Conservation (phyloP, 2,797 vertebrate genomes). For the Myoxocephalus aenaeus region DNA sequence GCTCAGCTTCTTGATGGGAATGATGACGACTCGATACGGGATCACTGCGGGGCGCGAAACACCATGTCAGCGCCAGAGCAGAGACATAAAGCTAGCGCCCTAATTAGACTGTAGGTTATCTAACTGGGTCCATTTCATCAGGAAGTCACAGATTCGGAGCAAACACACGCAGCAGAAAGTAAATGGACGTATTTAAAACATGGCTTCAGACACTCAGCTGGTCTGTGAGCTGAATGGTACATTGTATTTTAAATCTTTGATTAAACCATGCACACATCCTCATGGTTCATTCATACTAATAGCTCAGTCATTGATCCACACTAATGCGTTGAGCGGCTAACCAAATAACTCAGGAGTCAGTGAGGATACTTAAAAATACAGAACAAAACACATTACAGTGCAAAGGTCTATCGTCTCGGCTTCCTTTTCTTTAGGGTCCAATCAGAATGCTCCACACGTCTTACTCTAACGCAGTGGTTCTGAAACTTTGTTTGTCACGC, state of each 20-base stretch:
- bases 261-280: slow-evolving; percentile 19
- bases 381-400: background rate
- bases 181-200: background rate
- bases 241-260: slow-evolving; percentile 26
- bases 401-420: background rate
- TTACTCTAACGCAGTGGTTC: background rate
- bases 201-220: background rate
- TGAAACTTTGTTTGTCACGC: too few relatives aligned
- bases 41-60: slow-evolving; percentile 85
- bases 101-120: background rate
- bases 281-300: slow-evolving; percentile 36
- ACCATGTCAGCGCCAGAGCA: background rate
- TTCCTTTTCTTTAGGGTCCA: background rate
- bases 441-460: background rate
- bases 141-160: background rate
- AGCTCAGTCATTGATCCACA: slow-evolving; percentile 17
- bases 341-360: background rate
- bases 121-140: background rate
- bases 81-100: background rate
- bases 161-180: background rate
- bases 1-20: slow-evolving; percentile 95
- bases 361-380: background rate
- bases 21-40: slow-evolving; percentile 92
- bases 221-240: slow-evolving; percentile 30
- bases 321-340: background rate